phyloP scores from a whole-genome alignment of 2,888 invertebrate species.

The Calliopum simillimum region DNA sequence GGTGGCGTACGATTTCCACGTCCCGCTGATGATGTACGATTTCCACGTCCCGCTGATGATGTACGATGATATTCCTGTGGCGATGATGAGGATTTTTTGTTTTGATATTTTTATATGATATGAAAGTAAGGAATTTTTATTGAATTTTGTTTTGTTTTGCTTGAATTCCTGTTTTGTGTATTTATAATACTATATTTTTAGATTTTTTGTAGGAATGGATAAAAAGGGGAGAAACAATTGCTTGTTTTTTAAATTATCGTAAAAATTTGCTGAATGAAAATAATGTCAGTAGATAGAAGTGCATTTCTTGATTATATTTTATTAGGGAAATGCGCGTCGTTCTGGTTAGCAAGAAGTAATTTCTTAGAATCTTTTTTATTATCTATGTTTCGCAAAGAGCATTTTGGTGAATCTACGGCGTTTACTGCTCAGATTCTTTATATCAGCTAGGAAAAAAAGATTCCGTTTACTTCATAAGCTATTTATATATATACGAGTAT shows the following conservation, averaged over 20 bases:
- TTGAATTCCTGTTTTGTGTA: constrained; percentile 37
- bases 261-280: constrained; percentile 28
- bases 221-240: constrained; percentile 40
- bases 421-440: constrained; percentile 5
- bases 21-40: constrained; percentile 60
- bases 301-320: constrained; percentile 19
- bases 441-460: constrained; percentile 23
- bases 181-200: constrained; percentile 21
- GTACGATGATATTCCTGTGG: constrained; percentile 66
- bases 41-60: constrained; percentile 59
- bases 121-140: constrained; percentile 46
- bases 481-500: neutral
- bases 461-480: neutral
- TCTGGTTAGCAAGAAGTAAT: constrained; percentile 17
- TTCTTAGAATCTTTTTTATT: constrained; percentile 2
- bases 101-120: constrained; percentile 47
- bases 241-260: constrained; percentile 20
- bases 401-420: neutral
- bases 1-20: constrained; percentile 64
- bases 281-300: constrained; percentile 6
- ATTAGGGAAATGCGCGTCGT: constrained; percentile 15
- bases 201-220: constrained; percentile 36
- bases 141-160: constrained; percentile 48
- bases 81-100: constrained; percentile 61
- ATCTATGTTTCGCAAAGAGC: neutral